Base-by-base conservation (phyloP, 2,888 invertebrate species). In the Clivina fossor region DNA sequence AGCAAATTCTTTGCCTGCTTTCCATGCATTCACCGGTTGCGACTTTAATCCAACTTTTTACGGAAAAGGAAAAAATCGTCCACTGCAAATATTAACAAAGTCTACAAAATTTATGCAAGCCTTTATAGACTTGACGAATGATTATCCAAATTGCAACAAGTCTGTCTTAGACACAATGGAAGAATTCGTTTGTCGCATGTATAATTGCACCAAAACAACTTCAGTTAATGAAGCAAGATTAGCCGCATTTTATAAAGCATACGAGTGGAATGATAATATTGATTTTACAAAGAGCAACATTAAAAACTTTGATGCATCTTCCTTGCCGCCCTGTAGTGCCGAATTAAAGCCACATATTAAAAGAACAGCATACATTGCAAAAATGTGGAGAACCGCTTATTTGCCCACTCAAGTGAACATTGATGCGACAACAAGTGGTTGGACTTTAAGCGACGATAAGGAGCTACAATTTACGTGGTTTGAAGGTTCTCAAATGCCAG, bases 21-120 rank as follows among this genome's bases (percentile, higher is more conserved):
- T 38, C n/a, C 38, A 38, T 15, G 38, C 38, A 3, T 15, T 38
- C 4, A 38, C 38, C 3, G 38, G 38, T 3, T 38, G 38, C n/a
- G 38, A 38, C 16, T 13, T 15, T 15, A 38, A 38, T 38, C 38
- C 38, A 16, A 18, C 38, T 5, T 38, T 38, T 15, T 38, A 13
- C n/a, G 15, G 19, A 16, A 38, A 38, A 18, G 38, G 16, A 9
- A 15, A 38, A 15, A 7, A 4, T 15, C 15, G 16, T 3, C 38
- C 38, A 32, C 13, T 32, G 4, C 9, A 4, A 7, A 7, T 32
- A 4, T 32, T 32, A n/a, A 32, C 5, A 32, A 4, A 32, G 3
- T 32, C 32, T n/a, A 13, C 9, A 32, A 32, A 32, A n/a, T 32
- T 7, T 13, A 32, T 32, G n/a, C 4, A 32, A 7, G 32, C 32